phyloP scores from a whole-genome alignment of 2,888 invertebrate genomes.

The Melipona beecheii region DNA sequence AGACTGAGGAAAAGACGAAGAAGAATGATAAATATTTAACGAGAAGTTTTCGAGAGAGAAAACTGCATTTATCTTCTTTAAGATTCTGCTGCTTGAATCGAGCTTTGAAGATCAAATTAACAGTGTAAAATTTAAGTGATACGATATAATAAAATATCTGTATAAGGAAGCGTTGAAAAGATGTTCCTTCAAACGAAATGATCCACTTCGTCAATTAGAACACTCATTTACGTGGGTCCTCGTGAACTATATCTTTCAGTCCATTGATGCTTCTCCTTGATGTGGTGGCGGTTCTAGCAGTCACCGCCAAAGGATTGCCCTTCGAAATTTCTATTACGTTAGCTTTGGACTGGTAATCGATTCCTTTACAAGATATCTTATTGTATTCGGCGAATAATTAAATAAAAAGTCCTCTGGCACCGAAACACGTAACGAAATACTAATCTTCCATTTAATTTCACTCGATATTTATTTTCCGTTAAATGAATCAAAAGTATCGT shows the following conservation, averaged over 20 bases:
- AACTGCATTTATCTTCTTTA: background rate
- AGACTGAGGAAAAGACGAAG: background rate
- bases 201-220: constrained; percentile 20
- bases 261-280: constrained; percentile 22
- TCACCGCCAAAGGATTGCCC: constrained; percentile 12
- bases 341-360: constrained; percentile 2
- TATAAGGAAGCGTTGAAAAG: background rate
- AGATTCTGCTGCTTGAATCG: background rate
- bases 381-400: background rate
- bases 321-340: constrained; percentile 12
- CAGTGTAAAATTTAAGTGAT: background rate
- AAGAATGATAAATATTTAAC: background rate
- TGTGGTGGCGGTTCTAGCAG: constrained; percentile 15
- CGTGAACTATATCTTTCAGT: constrained; percentile 7
- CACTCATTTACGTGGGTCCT: constrained; percentile 15
- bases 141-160: too few relatives aligned
- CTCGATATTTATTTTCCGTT: background rate
- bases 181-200: background rate
- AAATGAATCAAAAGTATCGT: background rate
- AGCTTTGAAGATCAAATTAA: too few relatives aligned
- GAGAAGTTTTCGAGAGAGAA: background rate
- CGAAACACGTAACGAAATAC: background rate
- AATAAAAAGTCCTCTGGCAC: background rate
- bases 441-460: background rate
- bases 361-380: background rate